phyloP scores from a whole-genome alignment of 2,113 vertebrate genomes.

The Gambusia holbrooki region DNA sequence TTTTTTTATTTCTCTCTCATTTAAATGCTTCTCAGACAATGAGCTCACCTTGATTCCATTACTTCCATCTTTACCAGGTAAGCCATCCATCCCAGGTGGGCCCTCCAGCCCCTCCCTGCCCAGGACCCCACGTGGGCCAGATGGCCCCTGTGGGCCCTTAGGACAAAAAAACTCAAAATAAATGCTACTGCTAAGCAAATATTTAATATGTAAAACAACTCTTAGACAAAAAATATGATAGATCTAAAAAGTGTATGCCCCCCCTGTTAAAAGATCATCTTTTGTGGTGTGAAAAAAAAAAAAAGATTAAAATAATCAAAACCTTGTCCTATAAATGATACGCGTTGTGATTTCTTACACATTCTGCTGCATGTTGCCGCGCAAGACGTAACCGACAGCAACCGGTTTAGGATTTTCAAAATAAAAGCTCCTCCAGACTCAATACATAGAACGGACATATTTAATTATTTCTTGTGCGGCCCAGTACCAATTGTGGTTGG shows the following conservation, averaged over 20 bases:
- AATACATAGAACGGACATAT: no score
- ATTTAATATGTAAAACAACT: not conserved
- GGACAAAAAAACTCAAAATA: not conserved
- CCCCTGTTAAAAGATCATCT: not conserved
- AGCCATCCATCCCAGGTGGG: constrained; percentile 83
- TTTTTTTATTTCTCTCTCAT: not conserved
- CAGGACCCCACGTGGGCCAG: constrained; percentile 88
- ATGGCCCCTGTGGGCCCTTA: constrained; percentile 87
- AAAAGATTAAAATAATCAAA: not conserved
- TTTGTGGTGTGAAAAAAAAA: not conserved
- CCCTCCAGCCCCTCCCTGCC: constrained; percentile 92
- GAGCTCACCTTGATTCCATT: constrained; percentile 84
- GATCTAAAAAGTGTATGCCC: not conserved
- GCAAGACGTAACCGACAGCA: no score
- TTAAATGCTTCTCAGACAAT: not conserved
- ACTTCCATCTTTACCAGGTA: constrained; percentile 84
- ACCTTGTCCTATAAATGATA: not conserved
- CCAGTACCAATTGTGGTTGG: no score
- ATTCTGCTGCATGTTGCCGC: no score
- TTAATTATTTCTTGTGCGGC: no score
- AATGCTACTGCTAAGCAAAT: not conserved
- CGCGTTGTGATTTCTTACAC: no score
- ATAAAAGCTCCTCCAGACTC: no score
- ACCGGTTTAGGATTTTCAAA: no score
- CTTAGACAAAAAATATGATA: not conserved